Base-by-base conservation (phyloP, 2,113 vertebrate species). In the Alethe diademata region DNA sequence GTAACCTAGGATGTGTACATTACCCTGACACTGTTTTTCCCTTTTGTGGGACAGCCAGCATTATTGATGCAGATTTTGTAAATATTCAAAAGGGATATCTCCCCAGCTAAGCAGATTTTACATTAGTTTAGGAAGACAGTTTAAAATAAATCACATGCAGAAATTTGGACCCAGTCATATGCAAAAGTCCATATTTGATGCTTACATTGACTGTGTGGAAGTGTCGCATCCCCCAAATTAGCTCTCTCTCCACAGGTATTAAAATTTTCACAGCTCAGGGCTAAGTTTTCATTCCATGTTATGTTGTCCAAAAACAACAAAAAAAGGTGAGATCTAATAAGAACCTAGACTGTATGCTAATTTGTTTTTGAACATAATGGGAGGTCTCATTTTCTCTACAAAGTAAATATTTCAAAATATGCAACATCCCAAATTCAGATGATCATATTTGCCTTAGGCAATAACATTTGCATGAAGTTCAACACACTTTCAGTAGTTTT, bases 41-140 rank as follows among this genome's bases (percentile, higher is more conserved):
- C 8, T 69, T 79, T 79, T 79, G 16, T 2, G 5, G 36, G 9
- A 36, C 0, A 3, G 26, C 48, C 5, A 1, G 10, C 17, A 14
- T 11, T 64, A 11, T 53, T 3, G 4, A 35, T 85, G 31, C 43
- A 5, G 67, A 25, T 66, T 88, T 51, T 2, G 3, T 19, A 36
- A 79, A 53, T 71, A 31, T 48, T 54, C 24, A 15, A 51, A 51
- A 64, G 10, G 12, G 23, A 11, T 12, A 28, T 90, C 12, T 87
- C 36, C 38, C 36, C 61, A 40, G n/a, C 4, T 66, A 22, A 80
- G n/a, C 47, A 65, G 54, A 36, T 70, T 29, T 57, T 74, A 45
- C 14, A 16, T 54, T 62, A 33, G 29, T 57, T 84, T 69, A 57
- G 33, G 47, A 66, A 54, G 71, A 45, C 12, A 40, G 11, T 31